Evolutionary conservation across 2,888 invertebrate genomes (phyloP).

Genomic region (Octonoba sinensis): DNA sequence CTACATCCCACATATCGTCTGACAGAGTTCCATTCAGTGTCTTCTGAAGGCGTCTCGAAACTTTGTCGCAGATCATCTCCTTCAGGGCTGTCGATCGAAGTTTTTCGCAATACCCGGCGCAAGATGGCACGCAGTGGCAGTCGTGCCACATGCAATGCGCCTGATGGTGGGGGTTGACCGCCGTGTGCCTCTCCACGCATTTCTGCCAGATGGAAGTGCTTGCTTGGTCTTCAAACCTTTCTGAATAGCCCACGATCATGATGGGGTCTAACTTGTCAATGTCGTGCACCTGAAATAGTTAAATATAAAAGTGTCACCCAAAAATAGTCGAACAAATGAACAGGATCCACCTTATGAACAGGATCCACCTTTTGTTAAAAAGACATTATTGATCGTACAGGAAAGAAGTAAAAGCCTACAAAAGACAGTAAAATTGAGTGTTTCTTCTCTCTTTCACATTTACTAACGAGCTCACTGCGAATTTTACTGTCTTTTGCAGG

Average conservation of each 20-base stretch:
- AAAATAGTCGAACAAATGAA: too few species aligned
- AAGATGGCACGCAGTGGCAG: neutral
- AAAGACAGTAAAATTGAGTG: too few species aligned
- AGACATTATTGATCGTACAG: too few species aligned
- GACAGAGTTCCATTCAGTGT: constrained; percentile 27
- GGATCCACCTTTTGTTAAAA: too few species aligned
- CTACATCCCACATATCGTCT: constrained; percentile 58
- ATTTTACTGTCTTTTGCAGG: too few species aligned
- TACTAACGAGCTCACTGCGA: too few species aligned
- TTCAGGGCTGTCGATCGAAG: constrained; percentile 21
- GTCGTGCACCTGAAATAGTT: constrained; percentile 38
- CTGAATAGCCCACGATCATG: constrained; percentile 55
- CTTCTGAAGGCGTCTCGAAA: constrained; percentile 55
- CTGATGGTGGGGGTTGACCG: constrained; percentile 56
- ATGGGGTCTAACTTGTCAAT: constrained; percentile 63
- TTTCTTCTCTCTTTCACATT: too few species aligned
- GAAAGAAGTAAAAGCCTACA: too few species aligned
- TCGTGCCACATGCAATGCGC: constrained; percentile 52
- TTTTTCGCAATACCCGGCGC: constrained; percentile 4
- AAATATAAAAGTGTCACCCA: too few species aligned
- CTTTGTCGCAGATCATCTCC: constrained; percentile 62
- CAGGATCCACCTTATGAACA: too few species aligned
- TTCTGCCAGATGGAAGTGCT: constrained; percentile 42
- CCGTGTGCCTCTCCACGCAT: constrained; percentile 46
- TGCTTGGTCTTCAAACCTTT: constrained; percentile 47